Base-by-base conservation (phyloP, 1,140 invertebrate species). In the Colletes gigas region DNA sequence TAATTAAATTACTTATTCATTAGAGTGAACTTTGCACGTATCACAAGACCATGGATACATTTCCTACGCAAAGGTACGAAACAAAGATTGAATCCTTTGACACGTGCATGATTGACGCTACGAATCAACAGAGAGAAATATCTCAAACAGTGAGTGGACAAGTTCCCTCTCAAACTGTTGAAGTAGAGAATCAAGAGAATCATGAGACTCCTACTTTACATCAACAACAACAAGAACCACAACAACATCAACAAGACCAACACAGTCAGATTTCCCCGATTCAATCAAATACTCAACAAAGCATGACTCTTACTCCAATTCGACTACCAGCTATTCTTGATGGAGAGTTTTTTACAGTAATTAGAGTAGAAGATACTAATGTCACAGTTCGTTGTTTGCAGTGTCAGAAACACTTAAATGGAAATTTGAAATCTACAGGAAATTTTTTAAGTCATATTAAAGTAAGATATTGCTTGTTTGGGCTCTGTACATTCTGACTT, bases 371-470 rank as follows among this genome's bases (percentile, higher is more conserved):
- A 67, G 92, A 93, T 65, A 90, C 89, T 3, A 93, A 93, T 79
- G 92, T 93, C 9, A 93, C 92, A 1, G 93, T 93, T 12, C 81
- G 87, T 52, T 93, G 93, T 85, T 81, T 91, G 39, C 92, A 93
- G 41, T 93, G 93, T 68, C 89, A 92, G 17, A 93, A 93, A 84
- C 76, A 92, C 10, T 86, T 93, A 1, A 93, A 93, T 78, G 93
- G 93, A 44, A 93, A 93, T 85, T 88, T 93, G 2, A 93, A 93
- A 68, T 93, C 93, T 0, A 93, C 92, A 15, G 93, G 93, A 21
- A 93, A 93, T 84, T 93, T 93, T 80, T 87, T 93, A 12, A 93
- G 92, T 86, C 93, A 93, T 75, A 91, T 93, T n/a, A 93, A 93
- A 88, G 93, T 93, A 86, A 74, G 63, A 82, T 70, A 57, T 70